A percentile compares a stretch with the other conserved stretches of the same genome.
phyloP scores from a whole-genome alignment of 2,888 invertebrate genomes.

The Drosophila formosana region DNA sequence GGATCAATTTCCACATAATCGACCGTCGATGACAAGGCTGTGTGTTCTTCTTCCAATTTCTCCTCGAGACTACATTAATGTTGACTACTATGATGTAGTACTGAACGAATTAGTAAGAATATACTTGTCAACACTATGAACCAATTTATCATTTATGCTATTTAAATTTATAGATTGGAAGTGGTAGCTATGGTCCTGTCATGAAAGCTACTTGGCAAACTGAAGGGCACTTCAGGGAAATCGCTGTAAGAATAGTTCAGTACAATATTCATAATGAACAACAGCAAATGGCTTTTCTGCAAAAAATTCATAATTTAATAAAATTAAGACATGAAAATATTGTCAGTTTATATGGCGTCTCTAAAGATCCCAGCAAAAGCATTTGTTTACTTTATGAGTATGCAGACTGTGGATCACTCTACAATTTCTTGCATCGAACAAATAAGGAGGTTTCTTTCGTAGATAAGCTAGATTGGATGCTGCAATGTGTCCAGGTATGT shows the following conservation, averaged over 20 bases:
- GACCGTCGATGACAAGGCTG: background rate
- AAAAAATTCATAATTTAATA: background rate
- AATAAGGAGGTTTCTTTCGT: background rate
- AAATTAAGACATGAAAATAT: conserved; percentile 11
- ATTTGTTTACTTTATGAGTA: conserved; percentile 22
- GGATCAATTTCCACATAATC: background rate
- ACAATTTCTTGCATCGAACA: conserved; percentile 2
- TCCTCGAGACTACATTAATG: background rate
- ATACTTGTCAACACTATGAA: background rate
- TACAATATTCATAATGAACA: conserved; percentile 5
- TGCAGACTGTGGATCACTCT: conserved; percentile 30
- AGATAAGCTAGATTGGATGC: conserved; percentile 22
- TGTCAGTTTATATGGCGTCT: conserved; percentile 8
- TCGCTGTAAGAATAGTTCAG: background rate
- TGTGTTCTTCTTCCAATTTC: background rate
- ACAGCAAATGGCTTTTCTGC: conserved; percentile 4
- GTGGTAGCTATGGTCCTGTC: background rate
- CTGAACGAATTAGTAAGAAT: too few species aligned
- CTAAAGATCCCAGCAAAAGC: background rate
- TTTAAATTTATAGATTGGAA: background rate
- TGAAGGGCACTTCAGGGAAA: background rate
- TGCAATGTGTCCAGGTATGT: conserved; percentile 19
- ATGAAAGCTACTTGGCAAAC: background rate
- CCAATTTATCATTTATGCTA: background rate
- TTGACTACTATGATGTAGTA: background rate